Evolutionary conservation across 1,140 invertebrate species (phyloP), one percentile per base, ranked within the genome.

Genomic region (Ruditapes philippinarum): DNA sequence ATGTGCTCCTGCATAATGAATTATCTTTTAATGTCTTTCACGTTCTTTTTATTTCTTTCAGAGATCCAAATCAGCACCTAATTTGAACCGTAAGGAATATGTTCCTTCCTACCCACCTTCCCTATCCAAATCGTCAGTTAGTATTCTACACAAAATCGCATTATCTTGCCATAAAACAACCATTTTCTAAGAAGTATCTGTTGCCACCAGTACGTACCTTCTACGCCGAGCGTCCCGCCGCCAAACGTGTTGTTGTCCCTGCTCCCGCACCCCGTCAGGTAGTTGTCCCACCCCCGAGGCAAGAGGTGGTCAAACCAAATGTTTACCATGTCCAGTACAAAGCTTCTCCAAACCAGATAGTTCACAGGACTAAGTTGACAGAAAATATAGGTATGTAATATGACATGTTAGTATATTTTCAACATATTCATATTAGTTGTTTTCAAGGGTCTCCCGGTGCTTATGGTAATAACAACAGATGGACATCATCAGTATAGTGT

Each of bases 111-210:
- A n/a, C n/a, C n/a, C n/a, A n/a, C n/a, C n/a, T n/a, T n/a, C n/a
- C n/a, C n/a, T 31, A 25, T 9, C 54, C 54, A 4, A 42, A 60
- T 38, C 40, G 65, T 28, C 65, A 36, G 11, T 70, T 73, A 28
- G 19, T 49, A 28, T n/a, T n/a, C n/a, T 84, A 49, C 31, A 84
- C 82, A 33, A 84, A 84, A 33, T 84, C 82, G n/a, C 82, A 84
- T 36, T 84, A 49, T 42, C 42, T 84, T 40, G 82, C 82, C 9
- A 84, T 84, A 36, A 70, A 73, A 33, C 62, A 70, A 25, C 82
- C 82, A 1, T 84, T 84, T 57, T 51, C 65, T 5, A 84, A 84
- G 82, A 84, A 84, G 40, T 84, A 51, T 36, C 40, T 84, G 5
- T 49, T 84, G 40, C 82, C 82, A 0, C 82, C 82, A 49, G 45